Conservation (phyloP, 2,113 vertebrate genomes). For the Panurus biarmicus region DNA sequence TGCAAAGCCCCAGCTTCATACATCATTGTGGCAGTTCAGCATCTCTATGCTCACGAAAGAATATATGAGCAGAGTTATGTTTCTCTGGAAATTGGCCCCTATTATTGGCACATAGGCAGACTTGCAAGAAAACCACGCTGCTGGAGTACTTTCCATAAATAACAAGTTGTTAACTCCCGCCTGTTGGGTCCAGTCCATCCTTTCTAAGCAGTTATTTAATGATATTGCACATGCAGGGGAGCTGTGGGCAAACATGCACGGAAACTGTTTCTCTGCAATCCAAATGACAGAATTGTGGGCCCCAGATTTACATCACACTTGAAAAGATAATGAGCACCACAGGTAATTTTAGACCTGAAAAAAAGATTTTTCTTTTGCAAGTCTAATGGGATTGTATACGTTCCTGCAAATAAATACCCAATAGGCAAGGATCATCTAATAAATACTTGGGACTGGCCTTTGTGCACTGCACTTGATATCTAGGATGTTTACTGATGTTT, state of each 20-base stretch:
- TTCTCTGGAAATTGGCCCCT: neutral
- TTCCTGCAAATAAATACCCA: neutral
- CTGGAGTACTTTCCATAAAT: neutral
- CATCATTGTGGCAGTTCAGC: neutral
- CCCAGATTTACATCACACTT: neutral
- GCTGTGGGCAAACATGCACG: neutral
- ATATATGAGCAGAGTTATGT: neutral
- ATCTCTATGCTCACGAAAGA: neutral
- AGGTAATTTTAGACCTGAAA: neutral
- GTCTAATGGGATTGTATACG: neutral
- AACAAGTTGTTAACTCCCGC: neutral
- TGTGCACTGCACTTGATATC: neutral
- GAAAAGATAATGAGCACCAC: neutral
- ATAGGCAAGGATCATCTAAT: neutral
- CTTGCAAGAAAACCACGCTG: neutral
- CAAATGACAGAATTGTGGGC: neutral
- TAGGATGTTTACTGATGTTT: neutral
- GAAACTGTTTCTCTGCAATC: neutral
- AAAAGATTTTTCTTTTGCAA: neutral
- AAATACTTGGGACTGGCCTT: neutral
- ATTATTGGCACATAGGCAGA: slow-evolving; percentile 40
- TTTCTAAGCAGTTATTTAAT: neutral
- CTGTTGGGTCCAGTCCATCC: neutral
- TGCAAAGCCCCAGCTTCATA: neutral
- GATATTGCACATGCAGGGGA: neutral